These are phyloP conservation scores for Tenrec ecaudatus DNA, from an alignment of 2,113 vertebrate genomes.

Conservation along the genomic window DNA sequence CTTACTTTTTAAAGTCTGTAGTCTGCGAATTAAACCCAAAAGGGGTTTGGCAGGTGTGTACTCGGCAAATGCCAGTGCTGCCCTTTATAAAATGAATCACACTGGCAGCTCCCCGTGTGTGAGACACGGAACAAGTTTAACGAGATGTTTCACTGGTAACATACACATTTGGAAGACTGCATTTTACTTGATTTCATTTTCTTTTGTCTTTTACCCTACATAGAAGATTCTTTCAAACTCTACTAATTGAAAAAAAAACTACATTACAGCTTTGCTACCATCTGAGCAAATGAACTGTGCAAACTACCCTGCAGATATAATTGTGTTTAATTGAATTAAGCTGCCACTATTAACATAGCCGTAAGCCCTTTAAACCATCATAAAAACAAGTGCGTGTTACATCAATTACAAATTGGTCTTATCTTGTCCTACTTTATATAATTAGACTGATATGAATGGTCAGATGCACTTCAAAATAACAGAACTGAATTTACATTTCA, in stretches of 20 bases:
- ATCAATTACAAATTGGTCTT: constrained; percentile 65
- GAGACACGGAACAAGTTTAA: neutral
- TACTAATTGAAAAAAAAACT: constrained; percentile 65
- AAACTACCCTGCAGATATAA: constrained; percentile 61
- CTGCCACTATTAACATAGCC: constrained; percentile 38
- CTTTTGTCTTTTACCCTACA: constrained; percentile 44
- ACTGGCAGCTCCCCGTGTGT: neutral
- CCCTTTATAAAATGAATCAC: neutral
- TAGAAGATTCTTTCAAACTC: constrained; percentile 44
- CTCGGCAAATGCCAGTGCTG: neutral
- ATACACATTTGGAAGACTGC: neutral
- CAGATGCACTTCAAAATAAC: neutral
- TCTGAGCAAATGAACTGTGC: constrained; percentile 59
- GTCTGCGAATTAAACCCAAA: constrained; percentile 41
- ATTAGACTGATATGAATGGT: neutral
- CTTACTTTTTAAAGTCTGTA: neutral
- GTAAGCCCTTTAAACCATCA: constrained; percentile 42
- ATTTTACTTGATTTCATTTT: constrained; percentile 12
- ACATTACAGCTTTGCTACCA: constrained; percentile 38
- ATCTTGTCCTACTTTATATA: constrained; percentile 36
- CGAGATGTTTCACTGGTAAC: constrained; percentile 20
- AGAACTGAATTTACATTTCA: neutral
- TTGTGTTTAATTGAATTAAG: constrained; percentile 52
- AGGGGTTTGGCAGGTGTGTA: neutral
- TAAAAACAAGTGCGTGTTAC: constrained; percentile 50